Conservation (phyloP, 2,113 vertebrate genomes). For the Zeus faber region DNA sequence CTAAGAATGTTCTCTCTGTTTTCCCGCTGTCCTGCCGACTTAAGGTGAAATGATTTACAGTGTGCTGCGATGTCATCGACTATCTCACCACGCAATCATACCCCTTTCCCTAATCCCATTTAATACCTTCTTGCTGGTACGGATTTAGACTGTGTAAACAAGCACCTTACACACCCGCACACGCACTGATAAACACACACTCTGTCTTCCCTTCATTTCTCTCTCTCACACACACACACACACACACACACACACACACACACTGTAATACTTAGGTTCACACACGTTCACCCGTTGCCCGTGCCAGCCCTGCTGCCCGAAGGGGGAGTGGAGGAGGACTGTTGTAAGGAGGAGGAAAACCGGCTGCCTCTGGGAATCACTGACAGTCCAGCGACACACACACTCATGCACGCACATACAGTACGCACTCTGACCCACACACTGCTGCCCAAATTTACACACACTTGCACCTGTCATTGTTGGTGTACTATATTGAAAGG, state of each 20-base stretch:
- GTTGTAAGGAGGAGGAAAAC: conserved; percentile 22
- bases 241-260: conserved; percentile 26
- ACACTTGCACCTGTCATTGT: conserved; percentile 15
- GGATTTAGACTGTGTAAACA: conserved; percentile 67
- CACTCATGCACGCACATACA: conserved; percentile 12
- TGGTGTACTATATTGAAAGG: too few species aligned
- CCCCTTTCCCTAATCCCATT: conserved; percentile 61
- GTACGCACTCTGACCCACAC: not conserved
- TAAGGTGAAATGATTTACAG: conserved; percentile 65
- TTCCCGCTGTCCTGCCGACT: conserved; percentile 47
- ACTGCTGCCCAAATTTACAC: conserved; percentile 4
- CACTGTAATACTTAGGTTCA: conserved; percentile 31
- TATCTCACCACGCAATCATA: conserved; percentile 67
- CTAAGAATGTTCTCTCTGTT: conserved; percentile 39
- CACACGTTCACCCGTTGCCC: conserved; percentile 19
- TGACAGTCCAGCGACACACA: conserved; percentile 18
- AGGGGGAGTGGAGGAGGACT: not conserved
- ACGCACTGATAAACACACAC: conserved; percentile 28
- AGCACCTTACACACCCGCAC: conserved; percentile 32
- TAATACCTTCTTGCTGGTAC: conserved; percentile 69
- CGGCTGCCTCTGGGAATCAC: conserved; percentile 8
- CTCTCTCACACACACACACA: not conserved
- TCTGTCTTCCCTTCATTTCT: conserved; percentile 45
- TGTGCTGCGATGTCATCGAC: conserved; percentile 57
- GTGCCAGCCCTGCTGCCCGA: not conserved